A percentile compares a stretch with the other conserved stretches of the same genome.
These are phyloP conservation scores for Trissolcus japonicus DNA, from an alignment of 2,888 invertebrate species.

Conservation along the genomic window DNA sequence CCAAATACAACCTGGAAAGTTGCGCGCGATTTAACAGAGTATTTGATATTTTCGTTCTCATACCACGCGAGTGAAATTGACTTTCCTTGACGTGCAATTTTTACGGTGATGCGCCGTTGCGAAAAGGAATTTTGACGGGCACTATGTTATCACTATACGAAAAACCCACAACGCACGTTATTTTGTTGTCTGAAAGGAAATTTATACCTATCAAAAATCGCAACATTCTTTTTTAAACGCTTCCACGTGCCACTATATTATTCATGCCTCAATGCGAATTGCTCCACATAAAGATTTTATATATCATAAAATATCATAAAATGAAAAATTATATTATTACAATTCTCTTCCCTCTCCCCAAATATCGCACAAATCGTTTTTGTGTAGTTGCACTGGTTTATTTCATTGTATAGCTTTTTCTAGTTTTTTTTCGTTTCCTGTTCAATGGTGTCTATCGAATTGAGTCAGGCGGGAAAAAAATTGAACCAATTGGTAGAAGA, in stretches of 20 bases:
- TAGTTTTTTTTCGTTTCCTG: background rate
- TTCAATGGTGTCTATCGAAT: background rate
- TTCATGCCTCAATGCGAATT: slow-evolving; percentile 6
- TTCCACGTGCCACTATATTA: slow-evolving; percentile 25
- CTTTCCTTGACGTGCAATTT: slow-evolving; percentile 57
- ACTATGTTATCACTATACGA: slow-evolving; percentile 45
- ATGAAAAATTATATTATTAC: too few relatives aligned
- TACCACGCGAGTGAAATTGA: slow-evolving; percentile 24
- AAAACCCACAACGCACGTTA: slow-evolving; percentile 27
- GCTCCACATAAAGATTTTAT: too few relatives aligned
- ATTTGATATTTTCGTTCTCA: slow-evolving; percentile 35
- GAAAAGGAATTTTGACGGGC: slow-evolving; percentile 30
- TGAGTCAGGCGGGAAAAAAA: slow-evolving; percentile 1
- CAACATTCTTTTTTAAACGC: slow-evolving; percentile 34
- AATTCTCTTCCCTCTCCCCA: too few relatives aligned
- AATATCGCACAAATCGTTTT: too few relatives aligned
- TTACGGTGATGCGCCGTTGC: slow-evolving; percentile 36
- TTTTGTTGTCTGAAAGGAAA: background rate
- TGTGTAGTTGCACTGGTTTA: too few relatives aligned
- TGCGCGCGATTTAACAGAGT: slow-evolving; percentile 38
- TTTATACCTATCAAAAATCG: slow-evolving; percentile 25
- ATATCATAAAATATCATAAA: too few relatives aligned
- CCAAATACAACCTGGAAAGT: slow-evolving; percentile 8
- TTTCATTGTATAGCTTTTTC: too few relatives aligned
- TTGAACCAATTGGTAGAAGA: background rate